phyloP scores from a whole-genome alignment of 2,113 vertebrate species.

The Psilopsiagon aurifrons region DNA sequence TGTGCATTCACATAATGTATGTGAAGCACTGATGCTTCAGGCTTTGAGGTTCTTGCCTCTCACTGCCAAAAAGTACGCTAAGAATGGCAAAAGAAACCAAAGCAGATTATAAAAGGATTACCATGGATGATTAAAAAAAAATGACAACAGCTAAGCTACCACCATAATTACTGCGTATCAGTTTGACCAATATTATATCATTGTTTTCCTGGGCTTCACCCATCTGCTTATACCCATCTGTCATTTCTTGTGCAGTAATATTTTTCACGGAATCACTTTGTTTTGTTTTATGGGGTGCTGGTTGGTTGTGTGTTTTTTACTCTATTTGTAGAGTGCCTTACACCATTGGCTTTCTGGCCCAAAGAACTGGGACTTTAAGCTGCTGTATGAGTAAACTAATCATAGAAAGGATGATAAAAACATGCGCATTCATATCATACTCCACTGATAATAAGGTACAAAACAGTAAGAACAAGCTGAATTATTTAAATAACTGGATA shows the following conservation, averaged over 20 bases:
- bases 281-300: neutral
- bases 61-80: neutral
- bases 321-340: neutral
- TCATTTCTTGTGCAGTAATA: neutral
- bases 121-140: neutral
- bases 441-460: neutral
- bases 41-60: neutral
- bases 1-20: neutral
- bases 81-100: neutral
- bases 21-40: neutral
- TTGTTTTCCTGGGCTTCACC: neutral
- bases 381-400: neutral
- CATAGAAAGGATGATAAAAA: neutral
- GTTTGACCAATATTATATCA: neutral
- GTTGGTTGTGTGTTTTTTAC: neutral
- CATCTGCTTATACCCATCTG: slow-evolving; percentile 9
- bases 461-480: neutral
- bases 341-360: neutral
- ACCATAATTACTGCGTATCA: neutral
- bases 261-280: neutral
- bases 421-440: rapidly evolving
- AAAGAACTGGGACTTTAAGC: neutral
- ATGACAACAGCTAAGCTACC: neutral
- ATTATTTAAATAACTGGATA: neutral
- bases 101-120: neutral